Percentiles rank a stretch among this genome's conserved stretches.
These are phyloP conservation scores for Argyresthia albistria DNA, from an alignment of 2,888 invertebrate species.

Conservation along the genomic window DNA sequence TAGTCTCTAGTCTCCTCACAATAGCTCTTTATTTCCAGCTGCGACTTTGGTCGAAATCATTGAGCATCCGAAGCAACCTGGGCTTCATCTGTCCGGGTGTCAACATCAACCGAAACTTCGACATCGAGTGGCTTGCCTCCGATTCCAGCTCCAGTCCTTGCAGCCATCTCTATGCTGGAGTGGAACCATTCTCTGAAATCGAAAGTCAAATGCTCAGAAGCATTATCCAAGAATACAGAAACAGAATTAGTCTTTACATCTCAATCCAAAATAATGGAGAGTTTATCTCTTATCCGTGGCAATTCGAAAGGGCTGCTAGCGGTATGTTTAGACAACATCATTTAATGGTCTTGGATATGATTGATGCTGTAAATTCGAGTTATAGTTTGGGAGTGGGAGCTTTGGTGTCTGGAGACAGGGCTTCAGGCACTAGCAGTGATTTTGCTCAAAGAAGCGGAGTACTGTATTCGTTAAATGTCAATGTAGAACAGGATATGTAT, in stretches of 20 bases:
- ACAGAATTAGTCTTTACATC: slow-evolving; percentile 74
- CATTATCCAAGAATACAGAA: slow-evolving; percentile 59
- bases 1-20: neutral
- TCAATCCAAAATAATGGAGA: slow-evolving; percentile 84
- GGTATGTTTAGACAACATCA: slow-evolving; percentile 45
- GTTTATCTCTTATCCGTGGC: slow-evolving; percentile 79
- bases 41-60: slow-evolving; percentile 79
- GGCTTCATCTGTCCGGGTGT: slow-evolving; percentile 74
- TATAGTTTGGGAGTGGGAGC: slow-evolving; percentile 38
- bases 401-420: slow-evolving; percentile 32
- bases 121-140: slow-evolving; percentile 76
- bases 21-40: slow-evolving; percentile 42
- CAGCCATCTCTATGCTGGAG: slow-evolving; percentile 75
- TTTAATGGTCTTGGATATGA: slow-evolving; percentile 36
- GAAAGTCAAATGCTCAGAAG: slow-evolving; percentile 74
- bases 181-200: slow-evolving; percentile 74
- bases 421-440: slow-evolving; percentile 49
- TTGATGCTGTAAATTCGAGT: slow-evolving; percentile 23
- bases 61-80: slow-evolving; percentile 46
- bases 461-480: slow-evolving; percentile 39
- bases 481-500: slow-evolving; percentile 28
- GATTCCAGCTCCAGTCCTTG: slow-evolving; percentile 75
- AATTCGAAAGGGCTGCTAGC: slow-evolving; percentile 63
- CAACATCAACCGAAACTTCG: slow-evolving; percentile 85
- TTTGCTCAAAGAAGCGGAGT: slow-evolving; percentile 31